Evolutionary conservation across 2,113 vertebrate genomes (phyloP).

Genomic region (Haemorhous mexicanus): DNA sequence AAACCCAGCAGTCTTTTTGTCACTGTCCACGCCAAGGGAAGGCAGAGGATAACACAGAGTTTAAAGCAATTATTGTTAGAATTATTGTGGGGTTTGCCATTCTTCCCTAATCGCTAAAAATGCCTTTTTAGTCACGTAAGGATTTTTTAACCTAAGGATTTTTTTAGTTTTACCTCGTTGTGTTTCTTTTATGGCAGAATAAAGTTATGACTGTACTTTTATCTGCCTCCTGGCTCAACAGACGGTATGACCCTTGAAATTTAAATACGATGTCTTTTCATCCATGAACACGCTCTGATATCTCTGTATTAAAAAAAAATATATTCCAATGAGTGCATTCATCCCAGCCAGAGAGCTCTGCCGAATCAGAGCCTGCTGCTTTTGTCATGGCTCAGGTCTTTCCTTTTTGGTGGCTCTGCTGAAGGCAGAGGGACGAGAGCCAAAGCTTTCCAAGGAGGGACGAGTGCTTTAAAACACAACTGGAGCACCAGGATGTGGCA

Average conservation of each 20-base stretch:
- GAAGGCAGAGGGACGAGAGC: not conserved
- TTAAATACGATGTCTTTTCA: slow-evolving; percentile 38
- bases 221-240: slow-evolving; percentile 5
- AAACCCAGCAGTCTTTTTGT: not conserved
- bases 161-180: not conserved
- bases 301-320: not conserved
- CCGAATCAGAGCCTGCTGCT: accelerated
- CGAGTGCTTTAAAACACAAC: not conserved
- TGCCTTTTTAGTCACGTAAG: not conserved
- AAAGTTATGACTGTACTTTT: slow-evolving; percentile 24
- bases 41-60: not conserved
- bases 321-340: not conserved
- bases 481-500: not conserved
- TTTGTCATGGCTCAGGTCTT: not conserved
- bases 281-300: not conserved
- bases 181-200: slow-evolving; percentile 5
- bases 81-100: not conserved
- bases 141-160: not conserved
- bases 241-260: slow-evolving; percentile 26
- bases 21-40: not conserved
- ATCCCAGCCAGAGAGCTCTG: not conserved
- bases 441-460: not conserved
- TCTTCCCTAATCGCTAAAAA: slow-evolving; percentile 5
- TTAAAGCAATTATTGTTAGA: slow-evolving; percentile 7
- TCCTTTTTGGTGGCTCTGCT: not conserved